Evolutionary conservation across 2,113 vertebrate species (phyloP).

Genomic region (Paracanthobrama guichenoti): DNA sequence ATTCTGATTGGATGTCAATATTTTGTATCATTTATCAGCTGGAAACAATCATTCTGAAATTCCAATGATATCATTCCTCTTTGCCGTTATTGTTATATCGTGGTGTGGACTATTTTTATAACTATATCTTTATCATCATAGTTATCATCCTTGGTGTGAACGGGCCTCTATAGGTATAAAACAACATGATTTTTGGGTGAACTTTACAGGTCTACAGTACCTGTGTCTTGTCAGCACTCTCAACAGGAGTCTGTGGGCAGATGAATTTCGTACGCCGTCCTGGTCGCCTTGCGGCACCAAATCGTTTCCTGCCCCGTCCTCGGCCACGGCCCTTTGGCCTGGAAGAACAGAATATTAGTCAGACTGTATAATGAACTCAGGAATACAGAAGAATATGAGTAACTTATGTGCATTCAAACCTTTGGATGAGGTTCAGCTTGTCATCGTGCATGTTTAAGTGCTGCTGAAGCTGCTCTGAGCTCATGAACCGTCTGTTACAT

Average conservation of each 20-base stretch:
- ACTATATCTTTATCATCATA: too few species aligned
- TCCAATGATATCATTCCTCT: too few species aligned
- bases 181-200: not conserved
- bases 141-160: too few species aligned
- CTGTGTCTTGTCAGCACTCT: constrained; percentile 77
- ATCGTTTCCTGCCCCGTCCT: constrained; percentile 88
- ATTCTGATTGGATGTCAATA: too few species aligned
- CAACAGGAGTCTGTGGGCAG: constrained; percentile 81
- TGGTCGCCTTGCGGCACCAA: constrained; percentile 87
- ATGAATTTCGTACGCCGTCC: constrained; percentile 94
- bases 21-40: too few species aligned
- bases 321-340: constrained; percentile 90
- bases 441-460: constrained; percentile 98
- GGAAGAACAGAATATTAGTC: constrained; percentile 34
- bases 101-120: too few species aligned
- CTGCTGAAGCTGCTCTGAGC: constrained; percentile 95
- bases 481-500: constrained; percentile 94
- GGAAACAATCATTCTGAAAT: too few species aligned
- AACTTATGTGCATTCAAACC: constrained; percentile 69
- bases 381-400: not conserved
- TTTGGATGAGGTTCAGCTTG: constrained; percentile 89
- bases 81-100: too few species aligned
- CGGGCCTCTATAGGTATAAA: not conserved
- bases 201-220: constrained; percentile 52
- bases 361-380: not conserved